Conservation (phyloP, 2,797 vertebrate species). For the Poecilia gillii region DNA sequence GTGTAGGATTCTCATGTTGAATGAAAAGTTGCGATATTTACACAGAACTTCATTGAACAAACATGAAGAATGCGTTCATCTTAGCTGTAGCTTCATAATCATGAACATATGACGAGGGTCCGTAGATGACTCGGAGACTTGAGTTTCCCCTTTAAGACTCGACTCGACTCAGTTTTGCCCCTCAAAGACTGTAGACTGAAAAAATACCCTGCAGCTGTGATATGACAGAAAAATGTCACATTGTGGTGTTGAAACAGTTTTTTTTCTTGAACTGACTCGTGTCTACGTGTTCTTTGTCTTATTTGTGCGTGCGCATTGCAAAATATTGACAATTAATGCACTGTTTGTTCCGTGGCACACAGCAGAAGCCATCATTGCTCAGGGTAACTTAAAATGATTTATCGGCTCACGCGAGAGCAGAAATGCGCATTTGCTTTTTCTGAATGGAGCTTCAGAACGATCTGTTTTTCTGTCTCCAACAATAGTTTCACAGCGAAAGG, state of each 20-base stretch:
- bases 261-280: not conserved
- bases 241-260: not conserved
- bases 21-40: not conserved
- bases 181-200: not conserved
- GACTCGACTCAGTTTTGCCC: no score
- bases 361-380: constrained; percentile 2
- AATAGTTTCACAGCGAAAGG: not conserved
- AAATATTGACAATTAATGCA: constrained; percentile 8
- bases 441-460: not conserved
- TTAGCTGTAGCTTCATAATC: no score
- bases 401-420: not conserved
- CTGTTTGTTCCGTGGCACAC: not conserved
- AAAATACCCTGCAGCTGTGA: not conserved
- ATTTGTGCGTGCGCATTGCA: not conserved
- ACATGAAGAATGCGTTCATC: no score
- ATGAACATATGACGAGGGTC: not conserved
- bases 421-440: not conserved
- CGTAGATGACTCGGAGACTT: not conserved
- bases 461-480: not conserved
- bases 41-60: no score
- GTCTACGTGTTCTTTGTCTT: not conserved
- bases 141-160: not conserved
- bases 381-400: not conserved
- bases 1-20: not conserved
- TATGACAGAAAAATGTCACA: not conserved